These are phyloP conservation scores for Campoletis sonorensis DNA, from an alignment of 1,140 invertebrate genomes.

Conservation along the genomic window DNA sequence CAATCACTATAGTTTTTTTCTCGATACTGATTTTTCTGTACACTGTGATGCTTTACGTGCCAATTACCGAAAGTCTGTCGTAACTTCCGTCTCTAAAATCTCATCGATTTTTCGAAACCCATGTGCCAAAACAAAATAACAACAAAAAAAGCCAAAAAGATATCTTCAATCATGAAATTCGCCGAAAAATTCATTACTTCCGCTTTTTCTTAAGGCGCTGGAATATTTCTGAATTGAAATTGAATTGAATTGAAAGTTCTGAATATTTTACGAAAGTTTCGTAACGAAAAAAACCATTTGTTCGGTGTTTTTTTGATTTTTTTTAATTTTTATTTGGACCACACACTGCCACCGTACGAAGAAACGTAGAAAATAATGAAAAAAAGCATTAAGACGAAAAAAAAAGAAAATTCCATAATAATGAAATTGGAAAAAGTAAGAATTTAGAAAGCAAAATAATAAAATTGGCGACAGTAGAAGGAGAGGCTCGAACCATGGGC, in stretches of 20 bases:
- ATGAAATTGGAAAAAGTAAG: background rate
- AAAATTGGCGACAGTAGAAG: slow-evolving; percentile 1
- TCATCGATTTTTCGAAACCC: slow-evolving; percentile 5
- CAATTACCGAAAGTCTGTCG: slow-evolving; percentile 24
- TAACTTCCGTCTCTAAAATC: slow-evolving; percentile 3
- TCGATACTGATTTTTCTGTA: background rate
- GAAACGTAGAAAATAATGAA: slow-evolving; percentile 34
- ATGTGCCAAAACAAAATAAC: slow-evolving; percentile 18
- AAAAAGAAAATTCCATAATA: too few relatives aligned
- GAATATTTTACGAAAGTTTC: slow-evolving; percentile 53
- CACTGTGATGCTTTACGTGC: slow-evolving; percentile 25
- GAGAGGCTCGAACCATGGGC: slow-evolving; percentile 55
- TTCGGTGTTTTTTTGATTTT: slow-evolving; percentile 35
- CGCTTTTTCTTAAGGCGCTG: background rate
- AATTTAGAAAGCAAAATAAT: slow-evolving; percentile 40
- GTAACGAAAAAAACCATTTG: slow-evolving; percentile 32
- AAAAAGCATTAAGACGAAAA: slow-evolving; percentile 49
- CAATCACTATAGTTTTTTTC: background rate
- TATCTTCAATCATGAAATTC: background rate
- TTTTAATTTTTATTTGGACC: slow-evolving; percentile 57
- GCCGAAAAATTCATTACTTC: background rate
- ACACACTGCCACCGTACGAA: slow-evolving; percentile 66
- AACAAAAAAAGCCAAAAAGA: too few relatives aligned
- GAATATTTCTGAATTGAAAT: background rate
- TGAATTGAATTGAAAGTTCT: too few relatives aligned